phyloP scores from a whole-genome alignment of 2,888 invertebrate species.

The Pristionchus mayeri region DNA sequence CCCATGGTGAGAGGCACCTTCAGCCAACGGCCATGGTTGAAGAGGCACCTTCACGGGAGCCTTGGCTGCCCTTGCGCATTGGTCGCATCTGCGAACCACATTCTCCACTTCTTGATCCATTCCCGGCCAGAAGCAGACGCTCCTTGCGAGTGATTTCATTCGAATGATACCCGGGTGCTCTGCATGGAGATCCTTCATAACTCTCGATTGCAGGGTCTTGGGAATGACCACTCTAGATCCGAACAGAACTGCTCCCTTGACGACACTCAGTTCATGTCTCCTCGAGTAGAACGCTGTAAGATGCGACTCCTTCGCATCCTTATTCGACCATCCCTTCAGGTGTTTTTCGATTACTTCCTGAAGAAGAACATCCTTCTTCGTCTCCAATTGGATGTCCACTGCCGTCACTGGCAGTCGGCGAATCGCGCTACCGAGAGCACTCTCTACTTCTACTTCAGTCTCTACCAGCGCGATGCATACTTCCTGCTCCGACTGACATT shows the following conservation, averaged over 20 bases:
- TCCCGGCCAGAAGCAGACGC: too few species aligned
- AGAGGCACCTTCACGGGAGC: conserved; percentile 61
- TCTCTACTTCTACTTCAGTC: conserved; percentile 45
- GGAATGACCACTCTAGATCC: conserved; percentile 66
- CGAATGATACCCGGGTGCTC: conserved; percentile 69
- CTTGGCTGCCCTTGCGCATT: conserved; percentile 58
- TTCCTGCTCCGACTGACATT: conserved; percentile 31
- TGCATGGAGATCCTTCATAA: conserved; percentile 65
- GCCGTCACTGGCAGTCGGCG: conserved; percentile 14
- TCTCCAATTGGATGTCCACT: not conserved
- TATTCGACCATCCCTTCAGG: not conserved
- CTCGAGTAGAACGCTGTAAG: not conserved
- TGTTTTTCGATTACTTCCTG: not conserved
- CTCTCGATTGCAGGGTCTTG: conserved; percentile 51
- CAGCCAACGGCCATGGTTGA: conserved; percentile 70
- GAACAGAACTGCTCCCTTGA: conserved; percentile 50
- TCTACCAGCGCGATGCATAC: conserved; percentile 50
- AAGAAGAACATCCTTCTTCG: not conserved
- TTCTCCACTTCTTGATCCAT: too few species aligned
- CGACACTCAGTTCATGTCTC: conserved; percentile 16
- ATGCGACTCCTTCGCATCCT: not conserved
- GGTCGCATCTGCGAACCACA: conserved; percentile 57
- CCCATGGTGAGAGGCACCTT: conserved; percentile 74
- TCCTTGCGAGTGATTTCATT: conserved; percentile 70
- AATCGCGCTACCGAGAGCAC: not conserved